Evolutionary conservation across 1,140 invertebrate genomes (phyloP), one percentile per base, ranked within the genome.

Genomic region (Grapholita molesta): DNA sequence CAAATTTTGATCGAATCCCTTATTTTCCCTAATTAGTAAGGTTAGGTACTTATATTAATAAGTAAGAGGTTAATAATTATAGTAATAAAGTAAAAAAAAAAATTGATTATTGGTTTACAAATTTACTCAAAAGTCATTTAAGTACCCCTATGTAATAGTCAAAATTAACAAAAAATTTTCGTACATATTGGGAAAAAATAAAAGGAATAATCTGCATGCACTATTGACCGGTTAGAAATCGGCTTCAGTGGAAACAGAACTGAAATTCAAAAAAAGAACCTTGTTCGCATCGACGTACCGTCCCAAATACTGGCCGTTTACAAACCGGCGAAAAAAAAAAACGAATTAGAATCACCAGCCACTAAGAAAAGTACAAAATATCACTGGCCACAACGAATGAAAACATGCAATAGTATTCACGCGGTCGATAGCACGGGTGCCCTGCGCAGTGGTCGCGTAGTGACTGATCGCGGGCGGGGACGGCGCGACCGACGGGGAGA

Each of bases 381-480:
- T 61, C 55, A 61, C 55, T 32, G 55, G 55, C 55, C 55, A 61
- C 55, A 11, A 61, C 35, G 35, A 61, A 48, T 48, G 24, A 61
- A 61, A 61, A 61, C 28, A 33, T 30, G 11, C 48, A 24, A 48
- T 52, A 30, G 67, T 72, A 61, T 76, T 76, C 68, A 67, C 18
- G 32, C 30, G 73, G 67, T 70, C 70, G 70, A 71, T 70, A 68
- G 23, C 1, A 70, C 80, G 73, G 76, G 42, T 61, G 66, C 11
- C 42, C 23, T 69, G 67, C 66, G 52, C 76, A 74, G 55, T 67
- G 71, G 11, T 66, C 72, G 73, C 61, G 67, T 67, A 15, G 38
- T 33, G 52, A 83, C 78, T 80, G 77, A 73, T 69, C 24, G 64
- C 67, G 68, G 68, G 68, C 68, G 68, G 24, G 42, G 32, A 55